Base-by-base conservation (phyloP, 2,888 invertebrate genomes). In the Hemicrepidius hirtus region DNA sequence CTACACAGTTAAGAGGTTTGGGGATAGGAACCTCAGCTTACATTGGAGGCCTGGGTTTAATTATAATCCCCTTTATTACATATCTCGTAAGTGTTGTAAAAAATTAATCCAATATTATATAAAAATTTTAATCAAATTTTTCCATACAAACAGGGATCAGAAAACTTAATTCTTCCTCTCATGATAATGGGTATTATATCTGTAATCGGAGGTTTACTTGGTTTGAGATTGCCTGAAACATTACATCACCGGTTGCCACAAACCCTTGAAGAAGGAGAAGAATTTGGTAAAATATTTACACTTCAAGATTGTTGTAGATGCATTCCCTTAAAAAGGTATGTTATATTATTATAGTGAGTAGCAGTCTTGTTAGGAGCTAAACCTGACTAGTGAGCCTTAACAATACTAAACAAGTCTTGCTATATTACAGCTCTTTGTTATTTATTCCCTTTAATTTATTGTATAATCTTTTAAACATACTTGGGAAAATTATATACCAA, bases 11-110 rank as follows among this genome's bases (percentile, higher is more conserved):
- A 53, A 90, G 97, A 79, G 97, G 97, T 1, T 89, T 97, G 67
- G 97, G 97, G 13, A 96, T 97, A 79, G 97, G 97, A 55, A 93
- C 95, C 65, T 96, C 96, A 0, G 95, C 96, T 13, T 97, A 97
- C 84, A 93, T 97, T 77, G 96, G 95, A 63, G 97, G 97, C 64
- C 88, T 96, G 75, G 97, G 97, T 41, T 88, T 97, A 53, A 94
- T 96, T 76, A 92, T 96, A 67, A 97, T 97, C 84, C 97, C 97
- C 10, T 96, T 96, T 86, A 92, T 97, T 74, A 96, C 95, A 65
- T 96, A 96, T 86, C 89, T 97, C 90, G 96, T 96, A 89, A 89
- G 91, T n/a, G n/a, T 80, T 57, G 49, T 28, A 62, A 66, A 6
- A 35, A 35, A 40, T 53, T 18, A 5, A 9, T 32, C 13, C 13